Base-by-base conservation (phyloP, 2,113 vertebrate genomes). In the Engystomops pustulosus region DNA sequence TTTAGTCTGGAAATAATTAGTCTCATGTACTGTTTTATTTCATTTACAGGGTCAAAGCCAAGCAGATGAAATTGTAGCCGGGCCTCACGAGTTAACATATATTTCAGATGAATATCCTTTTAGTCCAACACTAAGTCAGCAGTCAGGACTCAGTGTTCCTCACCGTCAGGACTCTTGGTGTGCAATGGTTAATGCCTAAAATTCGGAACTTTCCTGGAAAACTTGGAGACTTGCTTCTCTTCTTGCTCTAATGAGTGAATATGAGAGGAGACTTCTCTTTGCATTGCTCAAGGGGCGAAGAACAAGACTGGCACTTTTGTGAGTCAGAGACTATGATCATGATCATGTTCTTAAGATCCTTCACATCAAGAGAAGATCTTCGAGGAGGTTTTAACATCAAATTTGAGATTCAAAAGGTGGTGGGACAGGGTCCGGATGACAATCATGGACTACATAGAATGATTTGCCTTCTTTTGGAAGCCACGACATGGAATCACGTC, bases 121-220 rank as follows among this genome's bases (percentile, higher is more conserved):
- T 87, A 91, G 94, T 0, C 86, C 94, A 0, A 58, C 88, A 1
- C 85, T 96, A 89, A 88, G 91, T 25, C 88, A 94, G 0, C 97
- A 97, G 86, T 93, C 95, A 0, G 89, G 93, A 89, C 90, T 95
- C 8, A 85, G 88, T 0, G 85, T 91, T 68, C 86, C 91, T 0
- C 90, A 93, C 65, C 89, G 88, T 53, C 94, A 95, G 90, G 94
- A 95, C 88, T 94, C 96, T 84, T 99, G 97, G 97, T 99, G 97
- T 0, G 93, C 97, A 0, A 89, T 99, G 88, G 95, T 96, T 0
- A 93, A 97, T 7, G 96, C 98, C 18, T 99, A 96, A 92, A 85
- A 20, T 36, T 17, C 17, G 18, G 11, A 32, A n/a, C 55, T 67
- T 53, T n/a, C 82, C 51, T 36, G 55, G 47, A 15, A 70, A 53